Percentiles rank a stretch among this genome's conserved stretches.
These are phyloP conservation scores for Cyprinodon brontotheroides DNA, from an alignment of 2,113 vertebrate species.

Conservation along the genomic window DNA sequence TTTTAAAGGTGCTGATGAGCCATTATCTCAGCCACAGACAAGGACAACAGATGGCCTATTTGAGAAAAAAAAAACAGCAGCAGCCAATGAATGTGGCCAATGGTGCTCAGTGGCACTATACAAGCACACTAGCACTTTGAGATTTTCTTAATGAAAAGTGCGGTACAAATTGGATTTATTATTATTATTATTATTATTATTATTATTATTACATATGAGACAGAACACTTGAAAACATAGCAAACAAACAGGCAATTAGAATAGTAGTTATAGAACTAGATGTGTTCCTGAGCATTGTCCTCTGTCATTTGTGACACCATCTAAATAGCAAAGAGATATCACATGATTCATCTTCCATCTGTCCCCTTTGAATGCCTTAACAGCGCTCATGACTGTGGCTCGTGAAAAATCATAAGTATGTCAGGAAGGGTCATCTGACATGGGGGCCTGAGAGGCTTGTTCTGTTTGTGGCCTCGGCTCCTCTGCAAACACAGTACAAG, in stretches of 20 bases:
- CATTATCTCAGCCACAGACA: constrained; percentile 25
- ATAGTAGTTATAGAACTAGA: not conserved
- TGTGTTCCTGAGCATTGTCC: not conserved
- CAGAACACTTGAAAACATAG: constrained; percentile 12
- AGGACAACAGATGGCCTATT: constrained; percentile 46
- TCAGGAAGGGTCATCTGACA: constrained; percentile 76
- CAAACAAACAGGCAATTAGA: constrained; percentile 10
- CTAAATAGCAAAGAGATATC: constrained; percentile 23
- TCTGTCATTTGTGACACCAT: constrained; percentile 19
- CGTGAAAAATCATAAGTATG: constrained; percentile 70
- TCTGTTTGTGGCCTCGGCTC: constrained; percentile 51
- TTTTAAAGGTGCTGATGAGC: constrained; percentile 23
- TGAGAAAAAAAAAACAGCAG: constrained; percentile 28
- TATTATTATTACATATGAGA: too few species aligned
- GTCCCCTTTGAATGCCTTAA: constrained; percentile 51
- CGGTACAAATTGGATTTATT: too few species aligned
- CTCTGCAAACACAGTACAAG: constrained; percentile 73
- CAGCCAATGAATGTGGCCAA: constrained; percentile 28
- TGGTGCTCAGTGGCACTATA: constrained; percentile 11
- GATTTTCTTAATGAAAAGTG: too few species aligned
- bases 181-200: too few species aligned
- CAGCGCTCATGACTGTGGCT: constrained; percentile 53
- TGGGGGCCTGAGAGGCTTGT: constrained; percentile 53
- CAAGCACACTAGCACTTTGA: too few species aligned
- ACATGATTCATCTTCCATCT: constrained; percentile 45